phyloP scores from a whole-genome alignment of 2,888 invertebrate species.

The Leptopilina myrica region DNA sequence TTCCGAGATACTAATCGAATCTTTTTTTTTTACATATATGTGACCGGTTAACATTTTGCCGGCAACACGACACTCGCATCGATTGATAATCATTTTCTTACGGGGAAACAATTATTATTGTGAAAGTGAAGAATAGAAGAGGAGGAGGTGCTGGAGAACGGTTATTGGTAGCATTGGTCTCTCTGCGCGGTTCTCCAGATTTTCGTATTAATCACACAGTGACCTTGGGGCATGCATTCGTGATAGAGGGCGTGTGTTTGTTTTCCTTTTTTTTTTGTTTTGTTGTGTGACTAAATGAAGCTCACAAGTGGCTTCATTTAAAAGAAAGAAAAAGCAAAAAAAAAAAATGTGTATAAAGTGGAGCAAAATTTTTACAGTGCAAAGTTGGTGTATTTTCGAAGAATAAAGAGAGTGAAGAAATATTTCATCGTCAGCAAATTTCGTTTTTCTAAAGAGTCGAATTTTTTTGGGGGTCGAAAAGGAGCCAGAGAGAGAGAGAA shows the following conservation, averaged over 20 bases:
- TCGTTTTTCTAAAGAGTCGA: too few species aligned
- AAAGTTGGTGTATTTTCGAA: not conserved
- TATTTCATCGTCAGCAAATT: too few species aligned
- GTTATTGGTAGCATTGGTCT: not conserved
- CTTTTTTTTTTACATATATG: not conserved
- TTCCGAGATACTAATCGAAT: not conserved
- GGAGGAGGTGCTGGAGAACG: not conserved
- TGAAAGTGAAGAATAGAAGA: not conserved
- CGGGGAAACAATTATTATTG: not conserved
- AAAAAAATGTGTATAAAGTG: not conserved
- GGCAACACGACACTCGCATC: not conserved
- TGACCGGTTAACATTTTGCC: not conserved
- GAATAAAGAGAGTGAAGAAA: not conserved
- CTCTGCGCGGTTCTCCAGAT: constrained; percentile 25
- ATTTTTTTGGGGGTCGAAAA: too few species aligned
- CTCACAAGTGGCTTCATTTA: not conserved
- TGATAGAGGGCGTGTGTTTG: constrained; percentile 34
- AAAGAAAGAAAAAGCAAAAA: too few species aligned
- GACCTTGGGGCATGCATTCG: constrained; percentile 39
- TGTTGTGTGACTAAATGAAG: too few species aligned
- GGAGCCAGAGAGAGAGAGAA: too few species aligned
- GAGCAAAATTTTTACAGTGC: not conserved
- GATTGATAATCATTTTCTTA: not conserved
- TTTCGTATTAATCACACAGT: constrained; percentile 19
- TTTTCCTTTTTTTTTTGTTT: constrained; percentile 6